Base-by-base conservation (phyloP, 1,140 invertebrate species). In the Zeugodacus cucurbitae region DNA sequence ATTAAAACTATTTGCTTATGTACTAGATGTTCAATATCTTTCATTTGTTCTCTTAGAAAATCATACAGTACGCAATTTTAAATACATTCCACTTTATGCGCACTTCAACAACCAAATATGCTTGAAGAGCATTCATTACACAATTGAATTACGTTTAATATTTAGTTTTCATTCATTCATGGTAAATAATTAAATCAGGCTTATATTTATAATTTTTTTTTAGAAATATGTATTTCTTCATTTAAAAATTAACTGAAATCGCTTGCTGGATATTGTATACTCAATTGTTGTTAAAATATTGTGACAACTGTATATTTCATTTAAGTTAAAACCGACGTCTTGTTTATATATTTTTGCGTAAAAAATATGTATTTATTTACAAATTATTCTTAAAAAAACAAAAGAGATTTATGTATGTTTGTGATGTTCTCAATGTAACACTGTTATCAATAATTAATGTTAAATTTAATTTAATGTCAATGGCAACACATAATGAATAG, bases 401-500 rank as follows among this genome's bases (percentile, higher is more conserved):
- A 54, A 54, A 54, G 20, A 54, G 14, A 17, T 54, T 22, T 74
- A 34, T 37, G 67, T 37, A 74, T 74, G 67, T 41, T 74, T 74
- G 67, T 67, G 62, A 67, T 67, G 62, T 67, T 34, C 62, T 67
- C 11, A 32, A 10, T 74, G 67, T 74, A 34, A 74, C 67, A 74
- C 67, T 41, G 34, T 67, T 37, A 74, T 41, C 2, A 10, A 37
- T 37, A 74, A 37, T 74, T 37, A 74, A 74, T 37, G 32, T 41
- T 74, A 74, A 74, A 74, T 74, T 22, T 37, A 37, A 74, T 74
- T 37, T 14, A 74, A 74, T 74, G 67, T 74, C 34, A 74, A 74
- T 74, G 67, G 67, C 67, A 74, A 74, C 67, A 74, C 20, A 74
- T 37, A 74, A 74, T 41, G 32, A 22, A 41, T 37, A 41, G 67